Evolutionary conservation across 2,113 vertebrate genomes (phyloP).

Genomic region (Oreochromis niloticus): DNA sequence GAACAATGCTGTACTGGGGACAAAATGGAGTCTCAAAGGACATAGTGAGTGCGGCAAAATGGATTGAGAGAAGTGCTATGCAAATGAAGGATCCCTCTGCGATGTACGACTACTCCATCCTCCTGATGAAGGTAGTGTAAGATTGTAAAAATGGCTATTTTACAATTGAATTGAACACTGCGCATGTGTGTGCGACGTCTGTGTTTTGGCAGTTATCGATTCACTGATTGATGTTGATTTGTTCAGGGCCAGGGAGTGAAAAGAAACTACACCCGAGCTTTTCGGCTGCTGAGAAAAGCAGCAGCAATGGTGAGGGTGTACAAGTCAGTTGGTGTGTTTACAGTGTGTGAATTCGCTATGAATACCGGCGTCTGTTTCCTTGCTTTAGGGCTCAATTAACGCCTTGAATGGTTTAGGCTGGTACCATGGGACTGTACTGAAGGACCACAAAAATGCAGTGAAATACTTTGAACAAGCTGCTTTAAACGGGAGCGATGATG

Average conservation of each 20-base stretch:
- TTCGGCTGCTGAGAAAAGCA: conserved; percentile 85
- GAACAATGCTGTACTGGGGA: conserved; percentile 86
- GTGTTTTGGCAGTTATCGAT: conserved; percentile 46
- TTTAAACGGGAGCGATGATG: conserved; percentile 80
- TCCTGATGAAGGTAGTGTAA: conserved; percentile 83
- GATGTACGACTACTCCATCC: conserved; percentile 87
- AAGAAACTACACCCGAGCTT: conserved; percentile 80
- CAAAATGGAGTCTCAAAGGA: conserved; percentile 78
- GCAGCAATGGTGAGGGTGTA: conserved; percentile 73
- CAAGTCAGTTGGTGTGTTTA: conserved; percentile 21
- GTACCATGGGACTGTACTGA: conserved; percentile 83
- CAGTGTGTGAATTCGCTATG: not conserved
- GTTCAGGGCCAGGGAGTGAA: conserved; percentile 84
- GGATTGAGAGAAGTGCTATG: conserved; percentile 83
- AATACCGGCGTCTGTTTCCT: conserved; percentile 1
- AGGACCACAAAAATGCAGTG: conserved; percentile 74
- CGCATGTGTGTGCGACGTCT: not conserved
- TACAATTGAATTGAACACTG: not conserved
- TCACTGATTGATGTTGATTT: conserved; percentile 40
- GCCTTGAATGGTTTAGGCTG: conserved; percentile 90
- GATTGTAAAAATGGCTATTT: not conserved
- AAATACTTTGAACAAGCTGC: conserved; percentile 84
- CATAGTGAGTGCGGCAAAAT: conserved; percentile 73
- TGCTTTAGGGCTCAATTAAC: conserved; percentile 80
- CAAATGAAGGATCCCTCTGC: conserved; percentile 80